Base-by-base conservation (phyloP, 2,888 invertebrate species). In the Drosophila macrospina region DNA sequence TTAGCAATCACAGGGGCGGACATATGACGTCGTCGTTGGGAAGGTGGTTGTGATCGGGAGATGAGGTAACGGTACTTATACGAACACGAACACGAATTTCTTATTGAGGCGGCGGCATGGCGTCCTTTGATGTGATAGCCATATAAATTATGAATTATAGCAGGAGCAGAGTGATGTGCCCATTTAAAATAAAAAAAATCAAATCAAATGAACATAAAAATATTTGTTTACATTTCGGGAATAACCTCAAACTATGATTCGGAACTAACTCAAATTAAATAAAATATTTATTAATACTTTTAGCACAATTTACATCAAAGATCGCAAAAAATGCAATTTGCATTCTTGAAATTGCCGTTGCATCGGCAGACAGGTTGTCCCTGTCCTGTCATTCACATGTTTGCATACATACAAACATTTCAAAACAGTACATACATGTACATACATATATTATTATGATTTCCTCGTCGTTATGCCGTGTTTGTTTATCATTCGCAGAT, bases 311-410 rank as follows among this genome's bases (percentile, higher is more conserved):
- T 47, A 61, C 60, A 74, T 61, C 28, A n/a, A 32, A 28, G 34
- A 16, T 45, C 32, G n/a, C 48, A 39, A 4, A 36, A 7, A 20
- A 45, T 50, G 61, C 59, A 66, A 74, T 59, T 50, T 74, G 64
- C 39, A 57, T 67, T 57, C 60, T 55, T 56, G 39, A 52, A 70
- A 62, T 63, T 61, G 57, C 54, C 42, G 62, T 63, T 73, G 78
- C 74, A 64, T 28, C 74, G 70, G 28, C 74, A 78, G 85, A 84
- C 80, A 84, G 57, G 57, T 71, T 81, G 85, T 67, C 85, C 81
- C 85, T 84, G 78, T 76, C 62, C 47, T 78, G 85, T 79, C 82
- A 69, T 39, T 63, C 56, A 57, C 51, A 34, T 52, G 16, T 55
- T 26, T 26, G 37, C 34, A 42, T 52, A 51, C 26, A 41, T 13